Conservation (phyloP, 2,888 invertebrate species). For the Drosophila lutescens region DNA sequence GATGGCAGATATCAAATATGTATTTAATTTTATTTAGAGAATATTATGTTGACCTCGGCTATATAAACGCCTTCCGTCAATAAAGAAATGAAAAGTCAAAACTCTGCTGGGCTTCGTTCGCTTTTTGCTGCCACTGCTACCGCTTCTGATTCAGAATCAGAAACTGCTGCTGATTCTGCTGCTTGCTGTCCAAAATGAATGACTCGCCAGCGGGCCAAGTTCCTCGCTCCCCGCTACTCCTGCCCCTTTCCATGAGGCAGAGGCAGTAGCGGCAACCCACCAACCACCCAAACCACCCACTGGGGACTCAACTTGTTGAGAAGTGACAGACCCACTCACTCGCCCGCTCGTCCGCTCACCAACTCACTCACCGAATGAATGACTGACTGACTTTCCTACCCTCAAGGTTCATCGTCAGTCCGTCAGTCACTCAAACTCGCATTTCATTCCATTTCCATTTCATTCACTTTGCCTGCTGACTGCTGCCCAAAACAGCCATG, state of each 20-base stretch:
- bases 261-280: not conserved
- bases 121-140: constrained; percentile 10
- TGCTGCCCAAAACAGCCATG: constrained; percentile 61
- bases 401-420: constrained; percentile 39
- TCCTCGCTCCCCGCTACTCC: not conserved
- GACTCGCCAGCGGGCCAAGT: constrained; percentile 39
- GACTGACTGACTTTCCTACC: constrained; percentile 32
- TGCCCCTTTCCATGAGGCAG: not conserved
- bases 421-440: constrained; percentile 55
- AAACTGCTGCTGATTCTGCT: constrained; percentile 16
- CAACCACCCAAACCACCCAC: constrained; percentile 3
- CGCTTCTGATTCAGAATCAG: constrained; percentile 12
- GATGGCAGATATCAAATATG: no score
- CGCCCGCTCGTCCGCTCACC: constrained; percentile 21
- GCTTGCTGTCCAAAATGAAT: constrained; percentile 38
- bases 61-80: constrained; percentile 36
- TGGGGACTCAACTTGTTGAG: constrained; percentile 66
- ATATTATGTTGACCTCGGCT: constrained; percentile 3
- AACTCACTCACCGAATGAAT: constrained; percentile 17
- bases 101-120: constrained; percentile 23
- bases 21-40: no score
- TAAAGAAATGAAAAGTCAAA: constrained; percentile 66
- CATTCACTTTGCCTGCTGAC: constrained; percentile 28
- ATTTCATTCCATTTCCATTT: constrained; percentile 54
- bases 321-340: constrained; percentile 48